Evolutionary conservation across 1,140 invertebrate species (phyloP), one percentile per base, ranked within the genome.

Genomic region (Trichonephila inaurata): DNA sequence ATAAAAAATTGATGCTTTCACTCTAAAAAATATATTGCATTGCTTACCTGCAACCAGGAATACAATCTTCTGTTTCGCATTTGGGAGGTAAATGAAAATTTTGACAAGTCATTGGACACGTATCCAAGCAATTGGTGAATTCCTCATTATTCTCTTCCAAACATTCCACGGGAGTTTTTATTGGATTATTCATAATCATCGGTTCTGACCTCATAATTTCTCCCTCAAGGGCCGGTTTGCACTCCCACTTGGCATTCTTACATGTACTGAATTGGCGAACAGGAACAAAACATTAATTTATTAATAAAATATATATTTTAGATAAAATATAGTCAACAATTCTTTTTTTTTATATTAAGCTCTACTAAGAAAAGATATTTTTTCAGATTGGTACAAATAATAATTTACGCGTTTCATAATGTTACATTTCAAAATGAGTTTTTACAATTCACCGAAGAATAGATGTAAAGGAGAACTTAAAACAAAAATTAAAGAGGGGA

Each of bases 101-200:
- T 96, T 97, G 94, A 96, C 98, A 99, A 0, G 98, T 98, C 58
- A 97, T 95, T 0, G 97, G 97, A 94, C 98, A 97, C 0, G 96
- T 96, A 0, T 97, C 96, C 94, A 97, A 97, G 95, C 98, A 99
- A 51, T 95, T 95, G 2, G 97, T 97, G 94, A 98, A 98, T 94
- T 97, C 97, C 69, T 90, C 77, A 60, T 94, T 82, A 5, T 82
- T 64, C 21, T 93, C 92, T 18, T 60, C 64, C 5, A 19, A 40
- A 33, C 92, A 93, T 24, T 64, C 21, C 8, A 16, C n/a, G 16
- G 51, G 16, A 58, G 44, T 19, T 72, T 18, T 77, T 1, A 21
- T 3, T 5, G 2, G 14, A 66, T 8, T n/a, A 0, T 28, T 58
- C 4, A 28, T 61, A 16, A 10, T 0, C 24, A 19, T 18, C 1